Evolutionary conservation across 2,797 vertebrate genomes (phyloP).

Genomic region (Fundulus diaphanus): DNA sequence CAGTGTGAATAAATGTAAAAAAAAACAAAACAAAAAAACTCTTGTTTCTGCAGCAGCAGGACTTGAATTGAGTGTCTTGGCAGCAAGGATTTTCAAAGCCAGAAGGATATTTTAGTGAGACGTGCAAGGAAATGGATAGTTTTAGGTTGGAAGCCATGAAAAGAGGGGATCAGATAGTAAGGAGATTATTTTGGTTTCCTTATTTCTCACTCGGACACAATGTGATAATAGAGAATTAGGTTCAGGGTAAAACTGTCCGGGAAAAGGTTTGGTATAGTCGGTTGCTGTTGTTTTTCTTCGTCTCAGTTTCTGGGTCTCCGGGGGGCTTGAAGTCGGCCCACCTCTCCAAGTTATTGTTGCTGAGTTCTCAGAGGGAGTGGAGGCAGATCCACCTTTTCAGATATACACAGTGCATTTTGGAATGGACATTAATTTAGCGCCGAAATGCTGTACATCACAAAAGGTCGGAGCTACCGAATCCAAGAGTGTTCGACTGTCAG

Average conservation of each 20-base stretch:
- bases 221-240: not conserved
- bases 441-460: not conserved
- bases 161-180: not conserved
- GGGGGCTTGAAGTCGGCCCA: no score
- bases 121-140: not conserved
- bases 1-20: slow-evolving; percentile 3
- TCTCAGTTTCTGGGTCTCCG: no score
- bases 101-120: slow-evolving; percentile 3
- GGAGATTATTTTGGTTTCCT: not conserved
- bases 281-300: no score
- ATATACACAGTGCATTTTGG: not conserved
- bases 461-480: not conserved
- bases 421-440: not conserved
- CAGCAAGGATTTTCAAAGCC: not conserved
- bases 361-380: no score
- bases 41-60: not conserved
- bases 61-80: not conserved
- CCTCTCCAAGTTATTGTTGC: no score
- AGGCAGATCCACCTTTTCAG: not conserved
- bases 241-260: not conserved
- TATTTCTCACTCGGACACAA: not conserved
- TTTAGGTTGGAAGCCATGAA: not conserved
- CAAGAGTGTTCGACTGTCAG: not conserved
- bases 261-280: not conserved
- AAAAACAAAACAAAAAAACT: not conserved